Conservation (phyloP, 2,797 vertebrate genomes). For the Lagodon rhomboides region DNA sequence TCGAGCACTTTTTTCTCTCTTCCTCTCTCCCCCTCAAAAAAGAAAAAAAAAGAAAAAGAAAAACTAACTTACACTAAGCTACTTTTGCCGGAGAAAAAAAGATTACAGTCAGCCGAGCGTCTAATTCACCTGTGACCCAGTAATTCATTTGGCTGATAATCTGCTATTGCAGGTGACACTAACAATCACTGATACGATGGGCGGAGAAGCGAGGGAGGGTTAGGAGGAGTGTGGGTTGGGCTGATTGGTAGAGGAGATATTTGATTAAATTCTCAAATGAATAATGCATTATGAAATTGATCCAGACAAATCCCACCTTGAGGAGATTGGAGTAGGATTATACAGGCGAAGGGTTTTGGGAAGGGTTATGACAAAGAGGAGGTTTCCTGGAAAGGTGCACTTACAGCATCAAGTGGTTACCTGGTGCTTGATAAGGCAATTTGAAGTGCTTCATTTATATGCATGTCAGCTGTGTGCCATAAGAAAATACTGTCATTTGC, state of each 20-base stretch:
- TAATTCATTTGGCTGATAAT: conserved; percentile 84
- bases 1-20: conserved; percentile 56
- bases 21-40: not conserved
- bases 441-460: conserved; percentile 41
- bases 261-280: conserved; percentile 82
- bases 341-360: conserved; percentile 35
- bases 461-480: conserved; percentile 24
- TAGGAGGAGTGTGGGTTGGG: conserved; percentile 29
- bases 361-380: conserved; percentile 52
- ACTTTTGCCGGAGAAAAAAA: conserved; percentile 67
- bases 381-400: conserved; percentile 56
- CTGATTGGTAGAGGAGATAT: conserved; percentile 70
- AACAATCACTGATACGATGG: conserved; percentile 74
- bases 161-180: conserved; percentile 77
- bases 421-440: conserved; percentile 47
- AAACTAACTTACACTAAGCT: conserved; percentile 69
- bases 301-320: conserved; percentile 80
- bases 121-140: conserved; percentile 81
- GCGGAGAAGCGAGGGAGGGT: conserved; percentile 20
- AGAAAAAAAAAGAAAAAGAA: conserved; percentile 28
- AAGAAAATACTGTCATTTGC: not conserved
- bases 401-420: conserved; percentile 60
- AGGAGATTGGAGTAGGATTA: conserved; percentile 75
- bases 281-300: conserved; percentile 83
- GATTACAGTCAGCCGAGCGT: conserved; percentile 75